Percentiles rank a stretch among this genome's conserved stretches.
phyloP scores from a whole-genome alignment of 2,113 vertebrate genomes.

The Coptodon rendalli region DNA sequence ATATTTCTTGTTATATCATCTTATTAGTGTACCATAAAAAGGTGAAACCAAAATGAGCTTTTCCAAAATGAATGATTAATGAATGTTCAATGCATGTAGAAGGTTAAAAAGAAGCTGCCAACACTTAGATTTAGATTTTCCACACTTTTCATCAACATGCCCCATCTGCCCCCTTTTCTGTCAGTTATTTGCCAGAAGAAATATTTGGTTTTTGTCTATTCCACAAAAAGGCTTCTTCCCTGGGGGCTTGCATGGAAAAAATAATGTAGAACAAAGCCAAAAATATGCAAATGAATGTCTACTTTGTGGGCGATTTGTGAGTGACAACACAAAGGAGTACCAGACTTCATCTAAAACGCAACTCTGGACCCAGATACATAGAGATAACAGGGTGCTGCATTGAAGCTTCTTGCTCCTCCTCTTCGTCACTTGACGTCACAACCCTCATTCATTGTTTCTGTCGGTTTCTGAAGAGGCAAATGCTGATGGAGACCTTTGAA shows the following conservation, averaged over 20 bases:
- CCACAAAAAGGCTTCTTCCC: neutral
- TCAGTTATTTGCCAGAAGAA: neutral
- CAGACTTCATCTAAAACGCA: neutral
- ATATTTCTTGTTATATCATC: neutral
- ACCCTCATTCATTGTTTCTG: neutral
- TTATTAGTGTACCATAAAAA: neutral
- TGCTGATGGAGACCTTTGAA: neutral
- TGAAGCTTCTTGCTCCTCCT: neutral
- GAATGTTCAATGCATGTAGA: neutral
- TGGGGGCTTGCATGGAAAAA: neutral
- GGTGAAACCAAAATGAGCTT: neutral
- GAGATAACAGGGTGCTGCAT: neutral
- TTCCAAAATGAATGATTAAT: neutral
- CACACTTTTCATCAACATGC: neutral
- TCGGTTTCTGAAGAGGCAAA: neutral
- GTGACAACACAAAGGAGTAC: neutral
- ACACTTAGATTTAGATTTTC: neutral
- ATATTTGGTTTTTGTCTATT: neutral
- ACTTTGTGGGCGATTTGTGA: neutral
- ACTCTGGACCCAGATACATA: neutral
- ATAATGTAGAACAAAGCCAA: neutral
- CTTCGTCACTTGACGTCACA: neutral
- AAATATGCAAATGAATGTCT: constrained; percentile 4
- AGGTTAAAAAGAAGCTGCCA: neutral
- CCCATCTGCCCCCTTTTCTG: neutral